Evolutionary conservation across 2,797 vertebrate genomes (phyloP).

Genomic region (Hirundo rustica): DNA sequence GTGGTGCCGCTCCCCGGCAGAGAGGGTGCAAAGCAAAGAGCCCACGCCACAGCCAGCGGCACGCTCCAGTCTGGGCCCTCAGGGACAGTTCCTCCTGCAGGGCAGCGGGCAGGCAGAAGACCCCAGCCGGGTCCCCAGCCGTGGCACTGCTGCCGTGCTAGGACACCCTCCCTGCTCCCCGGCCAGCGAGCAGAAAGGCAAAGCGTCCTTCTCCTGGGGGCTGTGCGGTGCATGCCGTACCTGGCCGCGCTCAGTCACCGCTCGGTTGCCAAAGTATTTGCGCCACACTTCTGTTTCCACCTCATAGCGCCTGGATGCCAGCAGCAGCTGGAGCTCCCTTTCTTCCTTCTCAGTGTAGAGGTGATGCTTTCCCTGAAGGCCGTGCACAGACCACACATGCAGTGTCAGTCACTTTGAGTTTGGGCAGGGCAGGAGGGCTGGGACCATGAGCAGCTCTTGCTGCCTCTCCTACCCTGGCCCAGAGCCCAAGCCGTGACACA

Average conservation of each 20-base stretch:
- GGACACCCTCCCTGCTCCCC: background rate
- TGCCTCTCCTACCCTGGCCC: background rate
- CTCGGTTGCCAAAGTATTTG: background rate
- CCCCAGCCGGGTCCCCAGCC: background rate
- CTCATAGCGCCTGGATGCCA: background rate
- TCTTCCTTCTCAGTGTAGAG: background rate
- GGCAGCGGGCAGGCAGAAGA: background rate
- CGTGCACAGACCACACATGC: background rate
- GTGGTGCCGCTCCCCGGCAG: background rate
- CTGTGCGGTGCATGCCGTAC: background rate
- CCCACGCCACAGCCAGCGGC: background rate
- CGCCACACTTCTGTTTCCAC: background rate
- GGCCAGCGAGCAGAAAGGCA: background rate
- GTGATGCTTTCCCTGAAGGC: background rate
- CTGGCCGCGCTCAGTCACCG: background rate
- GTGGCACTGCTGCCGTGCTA: background rate
- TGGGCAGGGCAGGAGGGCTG: background rate
- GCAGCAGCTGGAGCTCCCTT: background rate
- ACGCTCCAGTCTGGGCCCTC: accelerated
- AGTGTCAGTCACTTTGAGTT: background rate
- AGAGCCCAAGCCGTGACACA: background rate
- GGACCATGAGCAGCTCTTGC: no score
- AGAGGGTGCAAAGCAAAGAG: no score
- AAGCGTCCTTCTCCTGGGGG: background rate
- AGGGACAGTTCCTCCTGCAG: background rate